Evolutionary conservation across 2,888 invertebrate species (phyloP), one percentile per base, ranked within the genome.

Genomic region (Quadriops clusia): DNA sequence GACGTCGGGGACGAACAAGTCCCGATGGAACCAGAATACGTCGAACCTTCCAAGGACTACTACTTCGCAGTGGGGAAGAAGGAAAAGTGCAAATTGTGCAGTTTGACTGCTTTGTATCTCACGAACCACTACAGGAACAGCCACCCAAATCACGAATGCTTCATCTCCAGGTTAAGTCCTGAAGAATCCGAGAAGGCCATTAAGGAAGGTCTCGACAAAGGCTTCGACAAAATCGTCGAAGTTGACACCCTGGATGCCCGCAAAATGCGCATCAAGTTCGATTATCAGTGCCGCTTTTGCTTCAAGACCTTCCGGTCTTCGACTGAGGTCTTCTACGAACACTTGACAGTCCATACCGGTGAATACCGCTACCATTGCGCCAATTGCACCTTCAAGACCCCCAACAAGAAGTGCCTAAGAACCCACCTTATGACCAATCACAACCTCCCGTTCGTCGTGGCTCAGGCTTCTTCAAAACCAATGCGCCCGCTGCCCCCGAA

Each of bases 301-400:
- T 42, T 49, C 3, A 20, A 39, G 7, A 31, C 42, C 9, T 37
- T 43, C 15, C 36, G 45, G 16, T 45, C 46, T 22, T 28, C 21
- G 3, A 29, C 44, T 7, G 55, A 61, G 47, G 50, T 54, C 4
- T 79, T 80, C 50, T 77, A 76, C 47, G 79, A 82, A 51, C 86
- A 87, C 47, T 64, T 82, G 21, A 71, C 73, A 12, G 67, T 61
- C 25, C 87, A 87, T 37, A 86, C 85, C 0, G 86, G 86, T 0
- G 86, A 87, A 57, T 80, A 74, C 43, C 65, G 75, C 31, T 74
- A 71, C 36, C 54, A 62, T 12, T 86, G 85, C 53, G 66, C 67
- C 1, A 58, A 61, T 25, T 86, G 85, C 42, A 43, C 55, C 30
- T 53, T 44, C 38, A 38, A 38, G 5, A 45, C 51, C 10, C 43